Conservation (phyloP, 2,888 invertebrate species). For the Ormyrus nitidulus region DNA sequence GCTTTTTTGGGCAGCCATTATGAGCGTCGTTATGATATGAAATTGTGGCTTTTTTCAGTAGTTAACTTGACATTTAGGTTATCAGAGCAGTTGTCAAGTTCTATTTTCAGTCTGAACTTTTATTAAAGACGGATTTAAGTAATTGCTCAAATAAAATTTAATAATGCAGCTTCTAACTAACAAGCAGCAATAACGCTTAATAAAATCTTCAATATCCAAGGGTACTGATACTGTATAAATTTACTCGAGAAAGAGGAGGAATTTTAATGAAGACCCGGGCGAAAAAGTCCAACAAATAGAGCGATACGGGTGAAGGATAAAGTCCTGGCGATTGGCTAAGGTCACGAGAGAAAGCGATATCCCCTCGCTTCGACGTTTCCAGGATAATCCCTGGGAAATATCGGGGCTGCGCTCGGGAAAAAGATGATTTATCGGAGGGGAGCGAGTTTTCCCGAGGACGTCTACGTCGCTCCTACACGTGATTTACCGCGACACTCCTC, state of each 20-base stretch:
- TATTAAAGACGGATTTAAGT: no score
- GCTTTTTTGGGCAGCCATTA: no score
- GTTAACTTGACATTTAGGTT: no score
- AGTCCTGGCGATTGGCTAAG: constrained; percentile 29
- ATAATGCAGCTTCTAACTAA: no score
- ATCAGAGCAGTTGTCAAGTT: no score
- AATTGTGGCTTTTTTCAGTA: no score
- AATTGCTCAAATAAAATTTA: no score
- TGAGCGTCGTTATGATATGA: no score
- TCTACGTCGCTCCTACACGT: neutral
- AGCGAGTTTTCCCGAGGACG: constrained; percentile 26
- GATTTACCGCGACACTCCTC: constrained; percentile 20
- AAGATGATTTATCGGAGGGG: constrained; percentile 45
- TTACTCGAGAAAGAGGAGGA: neutral
- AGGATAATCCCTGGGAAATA: constrained; percentile 38
- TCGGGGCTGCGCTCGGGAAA: constrained; percentile 21
- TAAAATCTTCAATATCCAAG: no score
- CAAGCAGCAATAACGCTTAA: no score
- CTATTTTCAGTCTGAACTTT: no score
- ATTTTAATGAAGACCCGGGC: neutral
- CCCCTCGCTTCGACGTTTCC: constrained; percentile 19
- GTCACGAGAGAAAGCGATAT: constrained; percentile 51
- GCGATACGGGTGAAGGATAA: neutral
- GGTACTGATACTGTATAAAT: no score
- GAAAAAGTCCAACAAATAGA: neutral